Evolutionary conservation across 2,113 vertebrate genomes (phyloP).

Genomic region (Phrynosoma blainvillii): DNA sequence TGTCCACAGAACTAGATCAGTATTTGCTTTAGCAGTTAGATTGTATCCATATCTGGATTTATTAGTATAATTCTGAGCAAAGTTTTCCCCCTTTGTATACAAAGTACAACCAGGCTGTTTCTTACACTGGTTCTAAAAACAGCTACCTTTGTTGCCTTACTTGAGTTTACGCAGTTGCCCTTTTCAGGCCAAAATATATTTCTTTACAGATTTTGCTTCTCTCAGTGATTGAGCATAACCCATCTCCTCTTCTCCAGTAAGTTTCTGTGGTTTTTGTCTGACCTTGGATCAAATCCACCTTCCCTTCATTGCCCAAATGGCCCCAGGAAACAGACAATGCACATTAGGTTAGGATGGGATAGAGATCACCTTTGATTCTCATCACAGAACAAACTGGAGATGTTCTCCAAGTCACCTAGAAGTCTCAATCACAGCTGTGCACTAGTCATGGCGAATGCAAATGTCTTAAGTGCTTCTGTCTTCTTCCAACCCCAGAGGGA

Average conservation of each 20-base stretch:
- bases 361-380: background rate
- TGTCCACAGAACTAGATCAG: too few relatives aligned
- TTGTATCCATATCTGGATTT: too few relatives aligned
- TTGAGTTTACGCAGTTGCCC: background rate
- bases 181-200: background rate
- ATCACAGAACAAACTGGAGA: background rate
- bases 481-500: constrained; percentile 5
- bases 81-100: background rate
- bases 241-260: fast-evolving
- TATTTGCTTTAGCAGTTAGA: too few relatives aligned
- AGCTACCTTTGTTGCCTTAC: background rate
- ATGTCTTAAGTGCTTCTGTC: background rate
- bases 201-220: background rate
- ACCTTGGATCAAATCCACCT: background rate
- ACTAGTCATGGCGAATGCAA: fast-evolving
- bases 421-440: background rate
- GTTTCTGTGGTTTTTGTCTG: background rate
- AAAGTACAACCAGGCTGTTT: background rate
- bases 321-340: background rate
- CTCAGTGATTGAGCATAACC: background rate
- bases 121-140: background rate
- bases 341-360: background rate
- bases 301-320: background rate
- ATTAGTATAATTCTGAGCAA: background rate
- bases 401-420: background rate